Base-by-base conservation (phyloP, 1,140 invertebrate genomes). In the Rhizoglyphus robini region DNA sequence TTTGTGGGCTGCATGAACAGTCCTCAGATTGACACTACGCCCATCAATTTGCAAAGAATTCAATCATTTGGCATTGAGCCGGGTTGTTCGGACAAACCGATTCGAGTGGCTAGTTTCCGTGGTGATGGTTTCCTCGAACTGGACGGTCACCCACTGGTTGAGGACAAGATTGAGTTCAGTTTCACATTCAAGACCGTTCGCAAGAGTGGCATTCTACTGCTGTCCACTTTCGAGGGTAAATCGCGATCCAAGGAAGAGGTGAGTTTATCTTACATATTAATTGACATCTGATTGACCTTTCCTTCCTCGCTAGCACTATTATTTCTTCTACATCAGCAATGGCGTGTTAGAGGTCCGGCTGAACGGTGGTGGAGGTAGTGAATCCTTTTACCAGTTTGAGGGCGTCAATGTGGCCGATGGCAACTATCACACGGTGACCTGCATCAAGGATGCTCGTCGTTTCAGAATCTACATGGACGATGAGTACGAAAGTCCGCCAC, bases 1-100 rank as follows among this genome's bases (percentile, higher is more conserved):
- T 86, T 88, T 73, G 76, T 88, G 23, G 90, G 90, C 4, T 92
- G 88, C 71, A 83, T 94, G 77, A 83, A 84, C 15, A 84, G 86
- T 61, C 78, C 92, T 1, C 80, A 86, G 51, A 82, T 91, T 0
- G 83, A 86, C 68, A 80, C 85, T 75, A 81, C 82, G 65, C 81
- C 81, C 18, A 81, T 84, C 31, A 82, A 85, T 73, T 80, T 84
- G 1, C 77, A 84, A 69, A 78, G 59, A 78, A 84, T 74, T 41
- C 78, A 83, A 15, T 83, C 83, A 71, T 85, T 85, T 71, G 88
- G 88, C 0, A 81, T 93, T 0, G 86, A 90, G 71, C 77, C 82
- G 0, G 82, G 83, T 8, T 93, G 90, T 76, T 74, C 79, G 27
- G 78, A 82, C 68, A 82, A 83, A 81, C 77, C 79, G 13, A 74